These are phyloP conservation scores for Heterochromis multidens DNA, from an alignment of 2,113 vertebrate species.

Conservation along the genomic window DNA sequence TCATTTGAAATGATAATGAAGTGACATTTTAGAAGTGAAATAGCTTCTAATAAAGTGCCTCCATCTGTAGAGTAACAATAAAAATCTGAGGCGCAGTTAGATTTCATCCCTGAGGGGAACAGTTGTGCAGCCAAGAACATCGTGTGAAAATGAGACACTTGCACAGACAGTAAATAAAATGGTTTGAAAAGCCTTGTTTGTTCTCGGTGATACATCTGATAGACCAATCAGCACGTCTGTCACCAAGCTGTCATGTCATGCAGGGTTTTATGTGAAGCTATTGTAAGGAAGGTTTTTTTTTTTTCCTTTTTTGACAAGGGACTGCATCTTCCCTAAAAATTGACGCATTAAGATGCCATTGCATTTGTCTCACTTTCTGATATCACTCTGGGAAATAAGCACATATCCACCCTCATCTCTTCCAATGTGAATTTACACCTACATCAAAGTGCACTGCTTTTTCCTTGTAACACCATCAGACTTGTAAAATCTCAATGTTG, in stretches of 20 bases:
- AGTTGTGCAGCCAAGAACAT: conserved; percentile 30
- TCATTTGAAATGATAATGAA: conserved; percentile 43
- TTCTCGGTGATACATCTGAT: conserved; percentile 9
- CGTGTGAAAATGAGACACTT: conserved; percentile 44
- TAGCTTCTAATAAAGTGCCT: conserved; percentile 40
- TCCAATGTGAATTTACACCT: neutral
- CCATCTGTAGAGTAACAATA: conserved; percentile 54
- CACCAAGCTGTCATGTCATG: neutral
- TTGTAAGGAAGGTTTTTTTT: neutral
- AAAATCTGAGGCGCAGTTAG: conserved; percentile 29
- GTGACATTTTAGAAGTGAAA: conserved; percentile 32
- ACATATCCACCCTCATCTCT: neutral
- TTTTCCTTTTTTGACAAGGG: neutral
- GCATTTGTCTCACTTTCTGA: neutral
- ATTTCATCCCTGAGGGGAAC: conserved; percentile 28
- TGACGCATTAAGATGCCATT: neutral
- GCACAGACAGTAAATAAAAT: conserved; percentile 46
- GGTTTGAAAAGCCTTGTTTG: conserved; percentile 31
- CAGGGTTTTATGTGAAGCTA: neutral
- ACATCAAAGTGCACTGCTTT: neutral
- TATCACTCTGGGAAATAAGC: neutral
- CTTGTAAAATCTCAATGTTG: neutral
- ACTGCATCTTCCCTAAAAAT: neutral
- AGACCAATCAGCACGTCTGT: conserved; percentile 5
- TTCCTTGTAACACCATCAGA: neutral